Percentiles rank a stretch among this genome's conserved stretches.
These are phyloP conservation scores for Arenaria interpres DNA, from an alignment of 2,113 vertebrate genomes.

Conservation along the genomic window DNA sequence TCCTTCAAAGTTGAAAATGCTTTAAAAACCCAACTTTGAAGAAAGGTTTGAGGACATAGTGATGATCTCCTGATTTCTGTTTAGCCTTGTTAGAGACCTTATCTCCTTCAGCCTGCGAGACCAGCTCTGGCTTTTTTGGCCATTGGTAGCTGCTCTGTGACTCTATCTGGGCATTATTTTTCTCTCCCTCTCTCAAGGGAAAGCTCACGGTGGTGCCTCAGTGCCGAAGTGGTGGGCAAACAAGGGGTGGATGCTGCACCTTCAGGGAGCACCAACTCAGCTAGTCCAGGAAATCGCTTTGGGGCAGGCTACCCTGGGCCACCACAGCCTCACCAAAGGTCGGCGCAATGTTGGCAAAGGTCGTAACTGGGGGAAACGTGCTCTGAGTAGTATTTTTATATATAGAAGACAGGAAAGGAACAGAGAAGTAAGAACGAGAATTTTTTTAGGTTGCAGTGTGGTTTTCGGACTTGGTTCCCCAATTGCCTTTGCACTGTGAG, in stretches of 20 bases:
- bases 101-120: not conserved
- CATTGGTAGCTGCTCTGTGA: rapidly evolving
- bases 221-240: rapidly evolving
- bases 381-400: not conserved
- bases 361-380: not conserved
- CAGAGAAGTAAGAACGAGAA: not conserved
- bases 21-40: not conserved
- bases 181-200: not conserved
- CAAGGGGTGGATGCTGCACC: not conserved
- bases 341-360: rapidly evolving
- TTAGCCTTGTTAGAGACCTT: not conserved
- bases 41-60: not conserved
- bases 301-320: not conserved
- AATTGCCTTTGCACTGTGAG: rapidly evolving
- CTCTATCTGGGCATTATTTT: not conserved
- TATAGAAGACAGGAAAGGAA: not conserved
- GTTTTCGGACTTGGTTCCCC: not conserved
- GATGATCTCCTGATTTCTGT: not conserved
- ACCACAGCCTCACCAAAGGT: not conserved
- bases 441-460: rapidly evolving
- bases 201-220: rapidly evolving
- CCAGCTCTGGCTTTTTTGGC: not conserved
- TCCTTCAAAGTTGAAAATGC: not conserved
- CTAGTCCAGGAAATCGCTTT: not conserved
- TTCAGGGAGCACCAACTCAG: not conserved